phyloP scores from a whole-genome alignment of 2,888 invertebrate genomes.

The Cosmia pyralina region DNA sequence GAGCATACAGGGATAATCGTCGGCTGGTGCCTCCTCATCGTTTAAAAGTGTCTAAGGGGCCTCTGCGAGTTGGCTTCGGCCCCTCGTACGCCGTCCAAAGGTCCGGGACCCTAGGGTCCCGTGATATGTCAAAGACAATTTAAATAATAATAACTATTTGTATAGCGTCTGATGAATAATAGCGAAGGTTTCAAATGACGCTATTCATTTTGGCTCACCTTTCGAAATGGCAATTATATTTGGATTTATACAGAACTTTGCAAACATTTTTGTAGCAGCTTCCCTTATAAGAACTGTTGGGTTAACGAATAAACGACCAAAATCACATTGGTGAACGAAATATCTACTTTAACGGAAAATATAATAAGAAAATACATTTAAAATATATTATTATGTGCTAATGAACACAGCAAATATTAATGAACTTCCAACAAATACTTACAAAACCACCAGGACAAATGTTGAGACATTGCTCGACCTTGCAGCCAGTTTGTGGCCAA shows the following conservation, averaged over 20 bases:
- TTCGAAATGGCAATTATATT: not conserved
- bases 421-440: conserved; percentile 11
- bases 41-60: no score
- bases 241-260: not conserved
- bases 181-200: conserved; percentile 15
- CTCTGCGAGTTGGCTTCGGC: no score
- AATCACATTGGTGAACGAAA: not conserved
- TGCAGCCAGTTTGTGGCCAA: conserved; percentile 22
- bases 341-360: not conserved
- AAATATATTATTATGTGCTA: conserved; percentile 1
- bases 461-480: conserved; percentile 51
- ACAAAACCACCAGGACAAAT: conserved; percentile 33
- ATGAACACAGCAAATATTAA: conserved; percentile 22
- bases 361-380: not conserved
- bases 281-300: not conserved
- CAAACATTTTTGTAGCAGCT: not conserved
- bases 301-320: not conserved
- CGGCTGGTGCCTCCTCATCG: no score
- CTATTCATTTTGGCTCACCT: not conserved
- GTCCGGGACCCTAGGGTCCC: no score
- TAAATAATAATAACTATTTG: not conserved
- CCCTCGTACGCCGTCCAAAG: no score
- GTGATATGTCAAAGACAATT: no score
- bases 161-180: not conserved
- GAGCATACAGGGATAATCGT: no score